A percentile compares a stretch with the other conserved stretches of the same genome.
Conservation (phyloP, 2,113 vertebrate species). For the Sebastes schlegelii region DNA sequence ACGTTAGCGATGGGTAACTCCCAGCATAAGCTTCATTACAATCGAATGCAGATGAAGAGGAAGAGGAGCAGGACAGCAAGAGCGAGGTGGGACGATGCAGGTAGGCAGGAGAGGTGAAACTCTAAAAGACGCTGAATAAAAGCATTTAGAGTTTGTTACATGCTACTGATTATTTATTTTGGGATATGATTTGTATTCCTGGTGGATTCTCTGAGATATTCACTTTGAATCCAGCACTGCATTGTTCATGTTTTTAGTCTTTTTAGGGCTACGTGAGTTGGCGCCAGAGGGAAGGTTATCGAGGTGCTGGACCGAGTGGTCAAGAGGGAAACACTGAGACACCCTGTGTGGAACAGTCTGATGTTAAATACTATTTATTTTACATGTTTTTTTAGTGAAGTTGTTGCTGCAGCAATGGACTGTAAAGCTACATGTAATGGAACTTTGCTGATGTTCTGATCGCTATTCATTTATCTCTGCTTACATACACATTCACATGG, state of each 20-base stretch:
- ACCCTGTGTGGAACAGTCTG: not conserved
- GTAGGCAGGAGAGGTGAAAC: slow-evolving; percentile 31
- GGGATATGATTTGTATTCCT: not conserved
- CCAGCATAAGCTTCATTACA: slow-evolving; percentile 40
- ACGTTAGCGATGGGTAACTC: slow-evolving; percentile 59
- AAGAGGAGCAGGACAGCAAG: slow-evolving; percentile 32
- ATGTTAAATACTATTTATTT: not conserved
- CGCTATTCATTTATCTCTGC: not conserved
- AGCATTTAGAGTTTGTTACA: not conserved
- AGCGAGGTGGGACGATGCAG: slow-evolving; percentile 35
- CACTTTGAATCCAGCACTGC: not conserved
- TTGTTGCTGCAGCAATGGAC: not conserved
- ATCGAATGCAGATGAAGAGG: slow-evolving; percentile 48
- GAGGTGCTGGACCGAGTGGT: not conserved
- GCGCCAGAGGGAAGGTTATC: not conserved
- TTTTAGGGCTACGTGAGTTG: not conserved
- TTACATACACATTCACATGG: not conserved
- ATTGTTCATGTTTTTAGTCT: not conserved
- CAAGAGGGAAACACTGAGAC: not conserved
- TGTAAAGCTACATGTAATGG: not conserved
- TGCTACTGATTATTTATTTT: not conserved
- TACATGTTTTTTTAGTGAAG: not conserved
- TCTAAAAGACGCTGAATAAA: not conserved
- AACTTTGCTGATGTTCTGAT: slow-evolving; percentile 1
- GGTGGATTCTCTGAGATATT: not conserved